These are phyloP conservation scores for Xestoiulus laeticollis DNA, from an alignment of 2,888 invertebrate species.

Conservation along the genomic window DNA sequence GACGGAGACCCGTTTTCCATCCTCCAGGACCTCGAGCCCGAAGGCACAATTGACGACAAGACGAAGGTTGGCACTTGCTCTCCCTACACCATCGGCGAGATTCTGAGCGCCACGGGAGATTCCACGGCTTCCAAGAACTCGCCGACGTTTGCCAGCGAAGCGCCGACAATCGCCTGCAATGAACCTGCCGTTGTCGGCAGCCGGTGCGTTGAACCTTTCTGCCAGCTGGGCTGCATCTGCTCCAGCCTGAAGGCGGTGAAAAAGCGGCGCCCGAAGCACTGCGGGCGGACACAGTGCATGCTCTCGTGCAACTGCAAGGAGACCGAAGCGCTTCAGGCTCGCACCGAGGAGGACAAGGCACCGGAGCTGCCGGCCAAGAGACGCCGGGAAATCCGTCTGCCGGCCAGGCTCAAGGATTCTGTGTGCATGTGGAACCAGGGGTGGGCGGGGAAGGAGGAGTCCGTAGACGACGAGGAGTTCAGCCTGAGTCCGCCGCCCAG, in stretches of 20 bases:
- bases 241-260: conserved; percentile 65
- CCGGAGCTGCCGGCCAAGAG: conserved; percentile 23
- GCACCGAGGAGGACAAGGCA: not conserved
- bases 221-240: conserved; percentile 75
- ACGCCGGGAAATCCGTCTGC: conserved; percentile 53
- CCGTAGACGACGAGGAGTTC: not conserved
- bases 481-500: not conserved
- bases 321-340: not conserved
- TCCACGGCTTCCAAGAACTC: not conserved
- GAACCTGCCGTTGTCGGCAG: not conserved
- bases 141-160: not conserved
- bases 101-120: not conserved
- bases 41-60: not conserved
- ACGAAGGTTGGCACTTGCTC: not conserved
- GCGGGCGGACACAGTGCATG: conserved; percentile 72
- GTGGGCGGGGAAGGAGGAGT: not conserved
- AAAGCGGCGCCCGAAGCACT: conserved; percentile 68
- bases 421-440: conserved; percentile 49
- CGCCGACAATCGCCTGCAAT: not conserved
- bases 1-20: not conserved
- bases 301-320: conserved; percentile 68
- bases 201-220: conserved; percentile 69
- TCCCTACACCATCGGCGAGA: not conserved
- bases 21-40: not conserved
- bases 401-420: conserved; percentile 55